phyloP scores from a whole-genome alignment of 2,888 invertebrate genomes.

The Lampropteryx suffumata region DNA sequence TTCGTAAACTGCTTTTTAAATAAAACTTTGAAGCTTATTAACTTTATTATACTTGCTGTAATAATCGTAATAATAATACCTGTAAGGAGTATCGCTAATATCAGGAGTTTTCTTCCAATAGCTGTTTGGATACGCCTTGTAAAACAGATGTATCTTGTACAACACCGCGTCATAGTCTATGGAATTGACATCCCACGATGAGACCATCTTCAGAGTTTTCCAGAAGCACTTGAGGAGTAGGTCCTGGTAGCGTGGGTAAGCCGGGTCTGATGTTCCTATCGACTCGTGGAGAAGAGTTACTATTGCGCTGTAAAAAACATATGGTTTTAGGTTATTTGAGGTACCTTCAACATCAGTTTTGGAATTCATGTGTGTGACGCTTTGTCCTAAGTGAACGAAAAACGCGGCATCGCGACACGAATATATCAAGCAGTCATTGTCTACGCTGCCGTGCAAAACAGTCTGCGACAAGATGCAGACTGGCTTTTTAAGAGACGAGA shows the following conservation, averaged over 20 bases:
- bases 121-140: conserved; percentile 92
- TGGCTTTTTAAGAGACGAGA: no score
- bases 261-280: conserved; percentile 85
- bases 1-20: no score
- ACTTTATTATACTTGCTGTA: no score
- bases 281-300: conserved; percentile 94
- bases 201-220: conserved; percentile 95
- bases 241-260: conserved; percentile 88
- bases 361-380: no score
- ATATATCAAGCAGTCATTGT: no score
- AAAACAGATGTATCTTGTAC: conserved; percentile 93
- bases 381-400: no score
- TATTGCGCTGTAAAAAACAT: conserved; percentile 86
- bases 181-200: conserved; percentile 88
- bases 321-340: not conserved
- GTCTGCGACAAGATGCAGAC: no score
- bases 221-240: conserved; percentile 96
- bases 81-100: conserved; percentile 91
- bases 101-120: conserved; percentile 93
- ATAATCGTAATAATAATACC: no score
- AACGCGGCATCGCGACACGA: no score
- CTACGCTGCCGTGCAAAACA: no score
- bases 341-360: no score
- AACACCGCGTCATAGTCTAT: conserved; percentile 91
- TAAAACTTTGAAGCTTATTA: no score